Evolutionary conservation across 2,888 invertebrate genomes (phyloP).

Genomic region (Zootermopsis nevadensis): DNA sequence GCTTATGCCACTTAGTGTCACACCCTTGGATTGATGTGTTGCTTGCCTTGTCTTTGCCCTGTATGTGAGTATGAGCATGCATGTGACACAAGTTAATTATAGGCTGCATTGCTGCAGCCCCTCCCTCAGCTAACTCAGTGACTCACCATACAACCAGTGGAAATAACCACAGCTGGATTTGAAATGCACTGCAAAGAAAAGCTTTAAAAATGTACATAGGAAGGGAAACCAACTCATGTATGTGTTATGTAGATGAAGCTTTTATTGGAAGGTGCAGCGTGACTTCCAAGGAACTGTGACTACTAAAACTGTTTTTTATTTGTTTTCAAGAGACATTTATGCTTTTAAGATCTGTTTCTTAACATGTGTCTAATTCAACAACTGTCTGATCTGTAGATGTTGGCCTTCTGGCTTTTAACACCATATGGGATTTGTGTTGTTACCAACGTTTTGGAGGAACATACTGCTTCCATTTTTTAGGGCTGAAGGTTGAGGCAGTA

Average conservation of each 20-base stretch:
- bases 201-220: background rate
- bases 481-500: too few relatives aligned
- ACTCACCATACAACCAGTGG: constrained; percentile 43
- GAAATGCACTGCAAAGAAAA: constrained; percentile 12
- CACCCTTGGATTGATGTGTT: background rate
- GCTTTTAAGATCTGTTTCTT: background rate
- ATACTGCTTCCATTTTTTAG: too few relatives aligned
- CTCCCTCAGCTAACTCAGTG: constrained; percentile 26
- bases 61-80: constrained; percentile 11
- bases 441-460: too few relatives aligned
- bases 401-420: too few relatives aligned
- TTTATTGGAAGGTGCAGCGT: background rate
- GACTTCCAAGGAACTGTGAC: constrained; percentile 1
- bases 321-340: constrained; percentile 1
- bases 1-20: background rate
- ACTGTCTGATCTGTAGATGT: background rate
- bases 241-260: background rate
- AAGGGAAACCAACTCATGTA: background rate
- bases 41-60: background rate
- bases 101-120: constrained; percentile 28
- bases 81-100: constrained; percentile 34
- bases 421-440: too few relatives aligned
- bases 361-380: background rate
- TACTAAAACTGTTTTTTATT: constrained; percentile 13
- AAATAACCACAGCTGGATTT: constrained; percentile 49